Evolutionary conservation across 2,888 invertebrate species (phyloP), one percentile per base, ranked within the genome.

Genomic region (Adineta ricciae): DNA sequence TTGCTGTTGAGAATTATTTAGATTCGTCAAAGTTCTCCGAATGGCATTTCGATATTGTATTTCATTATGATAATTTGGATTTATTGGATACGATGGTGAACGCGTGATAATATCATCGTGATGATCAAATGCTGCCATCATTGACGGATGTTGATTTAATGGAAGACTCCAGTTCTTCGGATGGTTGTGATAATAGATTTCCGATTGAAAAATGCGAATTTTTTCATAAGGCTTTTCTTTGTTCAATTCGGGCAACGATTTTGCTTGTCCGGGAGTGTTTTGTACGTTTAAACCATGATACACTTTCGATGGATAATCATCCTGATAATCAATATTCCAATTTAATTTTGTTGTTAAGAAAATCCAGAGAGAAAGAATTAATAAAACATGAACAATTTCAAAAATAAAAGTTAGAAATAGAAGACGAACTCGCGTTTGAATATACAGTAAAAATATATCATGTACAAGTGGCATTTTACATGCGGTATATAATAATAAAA

Each of bases 1-100:
- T 46, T 46, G 46, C 11, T 32, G 32, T 32, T 64, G 19, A 64
- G 32, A 36, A 64, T 78, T 78, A 5, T 2, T 41, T n/a, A 78
- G 9, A 78, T 14, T 78, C 11, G 41, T 21, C 1, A 78, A 3
- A 41, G 78, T 78, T 41, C 41, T 78, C n/a, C 78, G 7, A 41
- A 78, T 78, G 8, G 78, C 78, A 78, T 78, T 41, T 78, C 78
- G 78, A 78, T 78, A 78, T 78, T 78, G 78, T 78, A 78, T 41
- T 78, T 78, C 78, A 78, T 78, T 78, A 41, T 78, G 9, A 41
- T 78, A 41, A 41, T 41, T 78, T 78, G 7, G 41, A 73, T 4
- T 36, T 24, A 24, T 41, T 38, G 36, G 41, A 64, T 64, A 64
- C 19, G 64, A 64, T 78, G 41, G 41, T 64, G 64, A 64, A 64